These are phyloP conservation scores for Dolichopus griseipennis DNA, from an alignment of 2,888 invertebrate genomes.

Conservation along the genomic window DNA sequence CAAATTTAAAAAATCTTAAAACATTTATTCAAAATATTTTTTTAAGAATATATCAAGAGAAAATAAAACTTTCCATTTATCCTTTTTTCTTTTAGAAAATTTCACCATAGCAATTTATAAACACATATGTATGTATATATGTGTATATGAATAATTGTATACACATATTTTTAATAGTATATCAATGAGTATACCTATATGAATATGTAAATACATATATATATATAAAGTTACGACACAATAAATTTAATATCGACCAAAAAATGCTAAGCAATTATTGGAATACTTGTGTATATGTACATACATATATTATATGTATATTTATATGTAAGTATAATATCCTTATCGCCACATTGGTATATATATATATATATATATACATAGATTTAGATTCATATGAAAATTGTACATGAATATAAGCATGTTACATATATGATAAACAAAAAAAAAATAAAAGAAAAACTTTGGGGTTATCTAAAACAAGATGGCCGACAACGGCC, in stretches of 20 bases:
- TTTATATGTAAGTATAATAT: too few species aligned
- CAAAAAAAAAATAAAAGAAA: background rate
- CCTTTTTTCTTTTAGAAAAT: background rate
- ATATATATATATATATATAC: too few species aligned
- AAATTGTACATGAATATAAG: too few species aligned
- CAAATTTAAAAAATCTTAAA: too few species aligned
- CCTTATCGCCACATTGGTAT: too few species aligned
- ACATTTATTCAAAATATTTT: background rate
- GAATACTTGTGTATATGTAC: too few species aligned
- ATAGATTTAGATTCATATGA: too few species aligned
- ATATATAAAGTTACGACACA: background rate
- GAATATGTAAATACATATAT: background rate
- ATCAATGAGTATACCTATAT: background rate
- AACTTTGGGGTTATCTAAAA: conserved; percentile 28
- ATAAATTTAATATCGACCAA: conserved; percentile 6
- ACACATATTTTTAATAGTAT: too few species aligned
- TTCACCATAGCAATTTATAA: background rate
- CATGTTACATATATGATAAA: background rate
- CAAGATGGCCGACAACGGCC: conserved; percentile 32
- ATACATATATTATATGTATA: too few species aligned
- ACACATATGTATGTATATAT: background rate
- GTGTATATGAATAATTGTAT: too few species aligned
- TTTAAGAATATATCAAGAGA: background rate
- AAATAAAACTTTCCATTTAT: background rate
- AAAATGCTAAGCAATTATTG: background rate